Percentiles rank a stretch among this genome's conserved stretches.
Conservation (phyloP, 2,113 vertebrate species). For the Haemorhous mexicanus region DNA sequence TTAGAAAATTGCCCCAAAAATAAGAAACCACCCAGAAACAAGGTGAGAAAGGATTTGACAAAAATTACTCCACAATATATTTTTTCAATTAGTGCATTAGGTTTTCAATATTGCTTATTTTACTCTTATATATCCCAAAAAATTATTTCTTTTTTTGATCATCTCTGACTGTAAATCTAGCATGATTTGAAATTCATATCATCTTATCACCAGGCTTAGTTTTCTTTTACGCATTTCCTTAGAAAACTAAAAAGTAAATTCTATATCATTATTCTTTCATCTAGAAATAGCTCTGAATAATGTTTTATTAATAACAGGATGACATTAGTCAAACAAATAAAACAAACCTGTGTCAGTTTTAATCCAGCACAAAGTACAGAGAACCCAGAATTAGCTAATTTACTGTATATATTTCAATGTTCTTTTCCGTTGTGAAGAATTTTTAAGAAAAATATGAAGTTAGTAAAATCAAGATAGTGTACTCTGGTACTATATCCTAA, state of each 20-base stretch:
- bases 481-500: neutral
- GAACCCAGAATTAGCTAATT: neutral
- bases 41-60: neutral
- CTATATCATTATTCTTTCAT: neutral
- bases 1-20: neutral
- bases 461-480: neutral
- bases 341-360: neutral
- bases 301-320: slow-evolving; percentile 11
- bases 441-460: neutral
- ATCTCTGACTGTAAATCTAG: neutral
- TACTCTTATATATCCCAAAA: neutral
- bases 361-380: neutral
- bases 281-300: slow-evolving; percentile 28
- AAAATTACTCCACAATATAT: neutral
- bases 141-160: neutral
- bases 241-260: slow-evolving; percentile 21
- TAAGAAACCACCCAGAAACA: neutral
- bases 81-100: neutral
- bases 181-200: neutral
- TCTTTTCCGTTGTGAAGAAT: neutral
- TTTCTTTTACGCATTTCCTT: slow-evolving; percentile 14
- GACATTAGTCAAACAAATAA: neutral
- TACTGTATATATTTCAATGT: neutral
- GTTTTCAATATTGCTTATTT: neutral
- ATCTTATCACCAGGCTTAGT: neutral